A percentile compares a stretch with the other conserved stretches of the same genome.
Conservation (phyloP, 2,113 vertebrate species). For the Hippocampus guttulatus region DNA sequence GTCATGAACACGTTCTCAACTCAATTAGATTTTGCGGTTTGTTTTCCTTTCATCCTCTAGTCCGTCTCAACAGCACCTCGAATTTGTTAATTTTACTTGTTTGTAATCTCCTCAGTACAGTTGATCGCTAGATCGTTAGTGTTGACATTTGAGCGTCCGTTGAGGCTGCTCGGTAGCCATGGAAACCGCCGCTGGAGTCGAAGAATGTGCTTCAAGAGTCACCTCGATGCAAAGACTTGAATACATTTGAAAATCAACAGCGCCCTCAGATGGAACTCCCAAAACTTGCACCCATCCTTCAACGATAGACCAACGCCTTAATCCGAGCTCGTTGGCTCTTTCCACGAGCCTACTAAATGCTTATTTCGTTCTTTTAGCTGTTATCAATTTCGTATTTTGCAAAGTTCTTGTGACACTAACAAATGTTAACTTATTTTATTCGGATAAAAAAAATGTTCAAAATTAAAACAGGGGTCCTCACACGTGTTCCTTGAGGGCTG, state of each 20-base stretch:
- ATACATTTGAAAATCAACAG: not conserved
- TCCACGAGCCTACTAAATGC: not conserved
- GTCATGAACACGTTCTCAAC: not conserved
- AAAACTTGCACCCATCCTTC: slow-evolving; percentile 7
- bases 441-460: too few relatives aligned
- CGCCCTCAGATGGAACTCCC: slow-evolving; percentile 3
- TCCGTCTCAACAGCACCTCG: not conserved
- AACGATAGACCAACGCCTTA: not conserved
- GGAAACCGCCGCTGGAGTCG: slow-evolving; percentile 40
- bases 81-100: not conserved
- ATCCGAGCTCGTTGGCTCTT: not conserved
- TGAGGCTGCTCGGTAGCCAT: slow-evolving; percentile 37
- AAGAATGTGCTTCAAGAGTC: not conserved
- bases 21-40: not conserved
- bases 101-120: not conserved
- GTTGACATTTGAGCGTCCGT: not conserved
- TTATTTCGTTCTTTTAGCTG: not conserved
- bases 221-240: not conserved
- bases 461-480: too few relatives aligned
- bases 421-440: too few relatives aligned
- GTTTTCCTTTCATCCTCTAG: not conserved
- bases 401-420: too few relatives aligned
- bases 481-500: too few relatives aligned
- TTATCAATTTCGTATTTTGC: not conserved
- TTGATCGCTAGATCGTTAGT: not conserved